Evolutionary conservation across 2,888 invertebrate species (phyloP).

Genomic region (Caenorhabditis japonica): DNA sequence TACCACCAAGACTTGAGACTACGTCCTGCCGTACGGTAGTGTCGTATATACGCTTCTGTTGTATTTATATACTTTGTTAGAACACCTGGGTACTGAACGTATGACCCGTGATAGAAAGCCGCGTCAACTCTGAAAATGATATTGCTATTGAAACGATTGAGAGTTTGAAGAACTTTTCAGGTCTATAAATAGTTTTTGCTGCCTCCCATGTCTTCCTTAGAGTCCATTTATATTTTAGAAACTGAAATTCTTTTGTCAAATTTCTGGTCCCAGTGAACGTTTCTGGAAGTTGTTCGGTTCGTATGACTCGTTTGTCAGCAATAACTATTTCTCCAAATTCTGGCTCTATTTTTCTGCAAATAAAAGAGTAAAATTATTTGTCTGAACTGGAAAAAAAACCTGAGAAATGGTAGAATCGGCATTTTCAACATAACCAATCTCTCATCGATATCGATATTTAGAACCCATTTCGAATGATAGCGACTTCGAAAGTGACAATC

Average conservation of each 20-base stretch:
- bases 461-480: constrained; percentile 25
- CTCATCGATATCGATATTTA: constrained; percentile 29
- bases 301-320: not conserved
- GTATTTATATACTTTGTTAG: not conserved
- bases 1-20: not conserved
- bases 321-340: not conserved
- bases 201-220: not conserved
- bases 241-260: not conserved
- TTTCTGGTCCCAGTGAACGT: not conserved
- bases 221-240: constrained; percentile 1
- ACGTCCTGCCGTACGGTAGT: not conserved
- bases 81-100: constrained; percentile 5
- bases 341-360: not conserved
- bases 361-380: not conserved
- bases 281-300: not conserved
- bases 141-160: not conserved
- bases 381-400: not conserved
- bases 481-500: constrained; percentile 20
- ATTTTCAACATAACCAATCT: constrained; percentile 7
- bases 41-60: not conserved
- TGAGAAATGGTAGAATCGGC: not conserved
- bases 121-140: constrained; percentile 4
- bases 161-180: not conserved
- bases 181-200: not conserved
- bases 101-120: constrained; percentile 13